phyloP scores from a whole-genome alignment of 2,888 invertebrate genomes.

The Eulithis testata region DNA sequence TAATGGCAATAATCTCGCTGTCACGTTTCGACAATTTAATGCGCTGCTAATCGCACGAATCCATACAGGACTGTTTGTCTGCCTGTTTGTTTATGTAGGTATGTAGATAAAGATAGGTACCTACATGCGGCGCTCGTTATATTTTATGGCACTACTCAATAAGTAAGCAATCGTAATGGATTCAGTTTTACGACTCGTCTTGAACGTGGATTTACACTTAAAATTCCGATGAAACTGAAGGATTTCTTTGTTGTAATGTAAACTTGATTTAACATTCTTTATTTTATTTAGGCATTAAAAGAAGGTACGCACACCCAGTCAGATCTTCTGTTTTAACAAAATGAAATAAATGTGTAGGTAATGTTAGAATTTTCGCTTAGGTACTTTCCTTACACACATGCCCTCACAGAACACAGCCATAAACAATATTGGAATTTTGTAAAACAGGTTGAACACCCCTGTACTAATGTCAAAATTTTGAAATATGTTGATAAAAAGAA shows the following conservation, averaged over 20 bases:
- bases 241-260: slow-evolving; percentile 52
- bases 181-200: slow-evolving; percentile 46
- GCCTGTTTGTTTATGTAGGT: slow-evolving; percentile 51
- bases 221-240: slow-evolving; percentile 56
- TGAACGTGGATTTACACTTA: slow-evolving; percentile 50
- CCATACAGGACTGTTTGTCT: slow-evolving; percentile 66
- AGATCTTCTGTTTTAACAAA: background rate
- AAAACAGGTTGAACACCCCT: no score
- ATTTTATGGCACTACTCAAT: slow-evolving; percentile 55
- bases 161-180: slow-evolving; percentile 45
- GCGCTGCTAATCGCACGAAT: slow-evolving; percentile 64
- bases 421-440: no score
- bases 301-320: background rate
- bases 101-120: slow-evolving; percentile 20
- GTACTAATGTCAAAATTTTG: no score
- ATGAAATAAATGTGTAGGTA: background rate
- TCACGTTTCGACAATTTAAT: slow-evolving; percentile 76
- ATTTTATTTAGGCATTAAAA: slow-evolving; percentile 47
- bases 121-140: slow-evolving; percentile 55
- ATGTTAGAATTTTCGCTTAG: no score
- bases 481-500: no score
- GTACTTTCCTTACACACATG: no score
- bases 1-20: slow-evolving; percentile 61
- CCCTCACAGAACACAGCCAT: no score
- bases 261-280: slow-evolving; percentile 50